Conservation (phyloP, 2,113 vertebrate genomes). For the Oryzias woworae region DNA sequence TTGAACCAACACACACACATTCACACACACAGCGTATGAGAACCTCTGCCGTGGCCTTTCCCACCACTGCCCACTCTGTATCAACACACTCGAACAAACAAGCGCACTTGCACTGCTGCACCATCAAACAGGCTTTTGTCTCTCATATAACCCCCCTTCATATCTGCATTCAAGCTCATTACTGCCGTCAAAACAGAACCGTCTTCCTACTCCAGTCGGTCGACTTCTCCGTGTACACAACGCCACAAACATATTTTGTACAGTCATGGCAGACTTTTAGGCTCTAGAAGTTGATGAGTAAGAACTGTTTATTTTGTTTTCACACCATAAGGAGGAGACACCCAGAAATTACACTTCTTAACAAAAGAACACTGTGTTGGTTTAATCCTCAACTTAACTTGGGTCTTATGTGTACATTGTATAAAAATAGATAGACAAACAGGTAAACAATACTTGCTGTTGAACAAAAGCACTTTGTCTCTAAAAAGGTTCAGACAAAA, state of each 20-base stretch:
- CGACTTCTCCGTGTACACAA: constrained; percentile 1
- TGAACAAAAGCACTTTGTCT: constrained; percentile 14
- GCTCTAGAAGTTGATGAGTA: constrained; percentile 1
- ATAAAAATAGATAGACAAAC: constrained; percentile 50
- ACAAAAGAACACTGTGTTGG: not conserved
- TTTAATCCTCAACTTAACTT: constrained; percentile 17
- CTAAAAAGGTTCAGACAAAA: constrained; percentile 16
- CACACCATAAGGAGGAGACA: constrained; percentile 20
- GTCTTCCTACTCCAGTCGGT: constrained; percentile 10
- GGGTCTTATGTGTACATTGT: constrained; percentile 15
- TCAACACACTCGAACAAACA: constrained; percentile 64
- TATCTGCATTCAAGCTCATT: constrained; percentile 41
- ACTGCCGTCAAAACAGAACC: constrained; percentile 43
- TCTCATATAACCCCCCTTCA: constrained; percentile 29
- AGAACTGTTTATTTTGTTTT: constrained; percentile 11
- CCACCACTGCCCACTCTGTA: constrained; percentile 68
- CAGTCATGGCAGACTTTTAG: not conserved
- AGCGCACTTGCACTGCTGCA: constrained; percentile 43
- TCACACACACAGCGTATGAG: constrained; percentile 52
- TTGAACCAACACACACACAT: constrained; percentile 48
- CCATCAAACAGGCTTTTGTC: constrained; percentile 65
- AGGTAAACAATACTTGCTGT: constrained; percentile 1
- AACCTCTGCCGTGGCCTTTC: constrained; percentile 72
- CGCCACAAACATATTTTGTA: too few species aligned
- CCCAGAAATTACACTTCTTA: constrained; percentile 3